Conservation (phyloP, 92 coral and sea anemone species). For the Desmophyllum pertusum region DNA sequence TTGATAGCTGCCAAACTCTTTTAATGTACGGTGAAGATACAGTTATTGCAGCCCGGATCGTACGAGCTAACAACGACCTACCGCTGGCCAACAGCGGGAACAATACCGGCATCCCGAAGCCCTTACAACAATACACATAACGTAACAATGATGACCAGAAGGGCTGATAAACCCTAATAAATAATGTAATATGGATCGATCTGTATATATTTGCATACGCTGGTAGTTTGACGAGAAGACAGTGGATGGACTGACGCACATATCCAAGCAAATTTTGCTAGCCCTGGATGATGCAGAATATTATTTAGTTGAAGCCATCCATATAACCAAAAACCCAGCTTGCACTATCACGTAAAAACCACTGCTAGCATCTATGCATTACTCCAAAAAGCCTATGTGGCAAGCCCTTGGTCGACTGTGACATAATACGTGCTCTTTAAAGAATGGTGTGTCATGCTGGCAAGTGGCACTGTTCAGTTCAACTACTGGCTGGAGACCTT, state of each 20-base stretch:
- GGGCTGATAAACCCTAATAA: no score
- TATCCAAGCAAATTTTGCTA: no score
- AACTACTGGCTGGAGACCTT: constrained; percentile 37
- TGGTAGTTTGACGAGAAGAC: constrained; percentile 19
- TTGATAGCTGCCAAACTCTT: no score
- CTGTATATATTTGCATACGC: constrained; percentile 37
- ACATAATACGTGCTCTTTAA: constrained; percentile 33
- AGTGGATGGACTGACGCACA: constrained; percentile 48
- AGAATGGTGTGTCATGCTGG: constrained; percentile 38
- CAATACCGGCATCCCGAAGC: no score
- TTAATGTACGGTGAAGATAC: no score
- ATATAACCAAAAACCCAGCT: neutral
- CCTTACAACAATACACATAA: no score
- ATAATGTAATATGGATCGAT: no score
- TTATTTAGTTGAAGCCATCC: constrained; percentile 1
- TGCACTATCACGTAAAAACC: neutral
- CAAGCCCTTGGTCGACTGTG: neutral
- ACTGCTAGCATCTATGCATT: neutral
- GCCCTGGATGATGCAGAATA: constrained; percentile 33
- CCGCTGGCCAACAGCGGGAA: no score
- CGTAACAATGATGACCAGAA: no score
- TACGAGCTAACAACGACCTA: no score
- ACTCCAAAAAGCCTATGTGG: neutral
- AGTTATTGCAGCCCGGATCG: no score
- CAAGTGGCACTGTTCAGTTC: constrained; percentile 25